Conservation (phyloP, 30 jellyfish, hydroid and myxozoan species). For the Pseudorhiza aurosa region DNA sequence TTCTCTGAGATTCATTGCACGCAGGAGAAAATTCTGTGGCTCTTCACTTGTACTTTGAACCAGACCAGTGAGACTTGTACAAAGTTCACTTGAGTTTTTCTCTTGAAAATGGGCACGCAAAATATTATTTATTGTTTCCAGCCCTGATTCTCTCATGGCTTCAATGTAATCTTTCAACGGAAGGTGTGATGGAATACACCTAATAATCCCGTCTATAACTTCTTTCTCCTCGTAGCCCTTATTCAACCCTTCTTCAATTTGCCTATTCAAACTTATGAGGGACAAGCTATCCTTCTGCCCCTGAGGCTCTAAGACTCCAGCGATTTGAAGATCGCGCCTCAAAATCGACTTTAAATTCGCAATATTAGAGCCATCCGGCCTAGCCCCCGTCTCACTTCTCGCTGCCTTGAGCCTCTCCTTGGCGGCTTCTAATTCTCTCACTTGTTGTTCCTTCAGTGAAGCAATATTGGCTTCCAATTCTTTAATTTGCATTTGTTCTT, state of each 20-base stretch:
- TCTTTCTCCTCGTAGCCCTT: slow-evolving; percentile 36
- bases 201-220: slow-evolving; percentile 27
- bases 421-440: no score
- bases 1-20: slow-evolving; percentile 48
- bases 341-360: no score
- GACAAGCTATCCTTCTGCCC: slow-evolving; percentile 5
- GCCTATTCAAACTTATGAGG: slow-evolving; percentile 8
- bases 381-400: no score
- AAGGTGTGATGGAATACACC: slow-evolving; percentile 39
- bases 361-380: no score
- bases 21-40: slow-evolving; percentile 47
- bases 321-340: no score
- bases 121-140: slow-evolving; percentile 19
- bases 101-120: slow-evolving; percentile 51
- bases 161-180: slow-evolving; percentile 32
- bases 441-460: no score
- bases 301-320: slow-evolving; percentile 27
- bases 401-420: no score
- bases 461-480: no score
- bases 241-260: slow-evolving; percentile 23
- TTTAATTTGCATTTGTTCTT: background rate
- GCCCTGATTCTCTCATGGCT: slow-evolving; percentile 40
- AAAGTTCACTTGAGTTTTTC: slow-evolving; percentile 52
- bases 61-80: slow-evolving; percentile 25
- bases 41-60: slow-evolving; percentile 31